Evolutionary conservation across 2,113 vertebrate genomes (phyloP).

Genomic region (Phasianus colchicus): DNA sequence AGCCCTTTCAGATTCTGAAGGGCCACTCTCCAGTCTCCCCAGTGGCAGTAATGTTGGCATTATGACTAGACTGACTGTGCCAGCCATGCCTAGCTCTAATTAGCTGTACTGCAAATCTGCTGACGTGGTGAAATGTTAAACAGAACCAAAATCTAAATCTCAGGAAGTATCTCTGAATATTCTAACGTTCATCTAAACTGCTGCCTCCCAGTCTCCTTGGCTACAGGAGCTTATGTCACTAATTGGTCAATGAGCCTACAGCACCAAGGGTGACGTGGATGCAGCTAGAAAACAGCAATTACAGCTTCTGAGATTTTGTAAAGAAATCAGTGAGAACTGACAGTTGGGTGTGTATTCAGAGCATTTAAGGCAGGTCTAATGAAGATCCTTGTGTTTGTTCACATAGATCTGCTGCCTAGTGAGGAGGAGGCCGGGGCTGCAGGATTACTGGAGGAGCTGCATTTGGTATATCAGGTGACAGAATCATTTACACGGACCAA

Average conservation of each 20-base stretch:
- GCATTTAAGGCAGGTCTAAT: neutral
- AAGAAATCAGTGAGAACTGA: neutral
- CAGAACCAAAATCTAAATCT: neutral
- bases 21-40: no score
- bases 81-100: neutral
- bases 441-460: neutral
- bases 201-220: constrained; percentile 60
- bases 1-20: no score
- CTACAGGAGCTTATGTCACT: constrained; percentile 39
- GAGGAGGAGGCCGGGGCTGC: neutral
- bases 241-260: constrained; percentile 31
- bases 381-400: neutral
- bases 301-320: neutral
- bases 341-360: neutral
- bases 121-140: neutral
- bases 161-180: neutral
- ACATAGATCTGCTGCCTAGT: neutral
- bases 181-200: neutral
- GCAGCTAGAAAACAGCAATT: neutral
- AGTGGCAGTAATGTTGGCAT: neutral
- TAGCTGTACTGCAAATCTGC: neutral
- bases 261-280: neutral
- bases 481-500: neutral
- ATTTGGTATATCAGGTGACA: neutral
- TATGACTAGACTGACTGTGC: neutral